Base-by-base conservation (phyloP, 92 coral and sea anemone genomes). In the Bergia sp. region DNA sequence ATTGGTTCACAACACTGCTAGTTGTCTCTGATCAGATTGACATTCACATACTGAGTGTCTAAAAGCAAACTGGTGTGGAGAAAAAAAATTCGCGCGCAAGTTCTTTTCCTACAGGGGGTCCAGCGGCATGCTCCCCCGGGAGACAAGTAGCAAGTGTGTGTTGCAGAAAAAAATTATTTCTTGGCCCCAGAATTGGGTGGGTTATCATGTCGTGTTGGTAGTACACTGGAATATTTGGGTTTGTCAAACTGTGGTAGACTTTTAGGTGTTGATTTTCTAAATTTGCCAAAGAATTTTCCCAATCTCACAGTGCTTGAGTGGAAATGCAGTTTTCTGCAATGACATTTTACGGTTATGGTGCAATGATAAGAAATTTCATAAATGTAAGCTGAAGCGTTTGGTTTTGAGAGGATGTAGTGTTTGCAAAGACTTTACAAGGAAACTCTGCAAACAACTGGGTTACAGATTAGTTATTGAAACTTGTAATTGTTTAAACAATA, bases 211-310 rank as follows among this genome's bases (percentile, higher is more conserved):
- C 21, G 13, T 43, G 76, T 82, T 82, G 86, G 86, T 10, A 37
- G 20, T 43, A 65, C 86, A n/a, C 20, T 82, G 58, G 76, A 82
- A n/a, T 66, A 82, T 42, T 47, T 82, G 42, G 86, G 86, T 21
- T 82, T 82, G 76, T 64, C 86, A 66, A 82, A 82, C 76, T 82
- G 86, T 0, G 39, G 76, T 7, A 82, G 86, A 82, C 47, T 82
- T 43, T n/a, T 38, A 16, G 55, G 40, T 42, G 21, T 18, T 23
- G 74, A 82, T 42, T 20, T 82, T 64, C 18, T 7, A 21, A 18
- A 9, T 67, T 66, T 82, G 43, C 86, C 86, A 23, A 16, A 13
- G 4, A 42, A 29, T 82, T 82, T 82, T 82, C 55, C 86, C n/a
- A 82, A 82, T 21, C 76, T 82, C 20, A 82, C 47, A 15, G 23